These are phyloP conservation scores for Coremacera marginata DNA, from an alignment of 2,888 invertebrate species.

Conservation along the genomic window DNA sequence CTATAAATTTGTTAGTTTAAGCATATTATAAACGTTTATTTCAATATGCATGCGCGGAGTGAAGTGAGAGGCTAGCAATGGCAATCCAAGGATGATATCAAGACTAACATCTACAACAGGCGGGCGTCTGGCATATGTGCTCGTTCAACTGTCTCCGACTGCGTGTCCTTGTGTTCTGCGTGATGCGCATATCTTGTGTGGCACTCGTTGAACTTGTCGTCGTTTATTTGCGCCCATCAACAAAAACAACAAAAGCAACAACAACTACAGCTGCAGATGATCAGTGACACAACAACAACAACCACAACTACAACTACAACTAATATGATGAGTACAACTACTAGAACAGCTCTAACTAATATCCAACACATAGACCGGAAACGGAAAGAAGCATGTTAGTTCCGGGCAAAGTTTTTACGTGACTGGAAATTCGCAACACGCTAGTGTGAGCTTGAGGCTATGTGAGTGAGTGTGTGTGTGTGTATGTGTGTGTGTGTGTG, in stretches of 20 bases:
- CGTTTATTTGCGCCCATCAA: conserved; percentile 44
- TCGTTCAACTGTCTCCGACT: not conserved
- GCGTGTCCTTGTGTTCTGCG: not conserved
- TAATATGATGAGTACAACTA: conserved; percentile 23
- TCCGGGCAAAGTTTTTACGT: conserved; percentile 39
- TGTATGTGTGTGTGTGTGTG: conserved; percentile 29
- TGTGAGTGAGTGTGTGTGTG: conserved; percentile 32
- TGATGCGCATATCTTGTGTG: conserved; percentile 27
- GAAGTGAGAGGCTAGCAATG: not conserved
- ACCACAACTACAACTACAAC: not conserved
- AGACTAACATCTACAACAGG: not conserved
- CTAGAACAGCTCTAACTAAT: conserved; percentile 22
- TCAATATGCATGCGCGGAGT: conserved; percentile 27
- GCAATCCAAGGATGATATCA: not conserved
- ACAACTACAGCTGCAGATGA: conserved; percentile 1
- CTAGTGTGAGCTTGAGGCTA: not conserved
- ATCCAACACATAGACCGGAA: conserved; percentile 48
- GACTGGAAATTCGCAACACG: conserved; percentile 21
- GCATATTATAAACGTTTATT: conserved; percentile 40
- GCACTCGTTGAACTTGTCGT: conserved; percentile 48
- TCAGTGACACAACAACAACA: not conserved
- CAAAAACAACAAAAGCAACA: conserved; percentile 27
- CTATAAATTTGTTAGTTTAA: conserved; percentile 41
- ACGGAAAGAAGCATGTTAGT: conserved; percentile 49
- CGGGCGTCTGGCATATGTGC: not conserved